Evolutionary conservation across 2,797 vertebrate species (phyloP).

Genomic region (Gallirallus australis): DNA sequence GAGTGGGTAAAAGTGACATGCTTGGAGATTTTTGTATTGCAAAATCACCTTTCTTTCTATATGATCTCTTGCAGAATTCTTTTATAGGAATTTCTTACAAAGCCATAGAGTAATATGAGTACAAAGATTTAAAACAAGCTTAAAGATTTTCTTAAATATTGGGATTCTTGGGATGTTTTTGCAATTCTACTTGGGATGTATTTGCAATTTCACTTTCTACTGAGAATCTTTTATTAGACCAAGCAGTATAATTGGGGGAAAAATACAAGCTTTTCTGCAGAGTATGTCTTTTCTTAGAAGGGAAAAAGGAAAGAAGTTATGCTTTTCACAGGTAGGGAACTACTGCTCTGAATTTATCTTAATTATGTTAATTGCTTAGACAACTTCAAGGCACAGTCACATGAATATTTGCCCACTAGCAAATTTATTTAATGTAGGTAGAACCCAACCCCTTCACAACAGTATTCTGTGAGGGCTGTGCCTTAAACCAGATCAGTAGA

Average conservation of each 20-base stretch:
- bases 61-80: background rate
- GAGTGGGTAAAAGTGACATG: background rate
- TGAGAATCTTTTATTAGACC: background rate
- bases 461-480: background rate
- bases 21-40: background rate
- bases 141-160: background rate
- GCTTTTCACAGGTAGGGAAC: background rate
- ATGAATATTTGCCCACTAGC: background rate
- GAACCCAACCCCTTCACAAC: rapidly evolving
- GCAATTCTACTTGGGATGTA: background rate
- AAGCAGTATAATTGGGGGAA: background rate
- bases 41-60: background rate
- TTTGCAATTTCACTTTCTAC: background rate
- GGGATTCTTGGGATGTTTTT: background rate
- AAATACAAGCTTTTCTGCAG: background rate
- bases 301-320: background rate
- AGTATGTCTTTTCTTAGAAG: background rate
- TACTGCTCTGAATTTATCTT: background rate
- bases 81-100: background rate
- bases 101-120: background rate
- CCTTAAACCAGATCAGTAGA: background rate
- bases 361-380: background rate
- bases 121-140: background rate
- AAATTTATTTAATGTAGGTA: background rate
- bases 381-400: background rate